Evolutionary conservation across 2,888 invertebrate species (phyloP), one percentile per base, ranked within the genome.

Genomic region (Glaucopsyche alexis): DNA sequence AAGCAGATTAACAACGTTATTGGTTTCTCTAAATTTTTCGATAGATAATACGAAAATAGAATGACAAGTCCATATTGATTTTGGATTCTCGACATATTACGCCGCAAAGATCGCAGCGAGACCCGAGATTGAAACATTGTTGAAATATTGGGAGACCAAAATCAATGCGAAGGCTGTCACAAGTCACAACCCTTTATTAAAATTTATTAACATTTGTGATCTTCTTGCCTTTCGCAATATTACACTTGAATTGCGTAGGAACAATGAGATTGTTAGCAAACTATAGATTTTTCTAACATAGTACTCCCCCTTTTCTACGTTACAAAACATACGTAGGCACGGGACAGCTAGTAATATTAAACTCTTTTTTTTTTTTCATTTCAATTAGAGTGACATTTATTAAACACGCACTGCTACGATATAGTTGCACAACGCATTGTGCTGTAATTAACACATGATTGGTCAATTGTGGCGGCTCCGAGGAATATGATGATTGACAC

Each of bases 401-500:
- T 13, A 38, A 60, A 13, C 60, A 38, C 29, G 19, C 13, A 38
- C 29, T 7, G 60, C 60, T 29, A 13, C 60, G 29, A 42, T 47
- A 47, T 47, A 47, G 47, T 60, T 38, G 60, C 60, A 29, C 29
- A 60, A 60, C 60, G 60, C 29, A 60, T 60, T 60, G 60, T 60
- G 29, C 13, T 7, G 72, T 74, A 73, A 65, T 70, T 74, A 73
- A 75, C 74, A 76, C 73, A 76, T 73, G 74, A 78, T 78, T 76
- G 78, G 77, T 78, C 74, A 78, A 76, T 69, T 74, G 71, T 71
- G 69, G 71, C 67, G 60, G 71, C 76, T 71, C 72, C 76, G 76
- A 77, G 74, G 75, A 76, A 73, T 72, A 65, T 69, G 73, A 73
- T 72, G 74, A 73, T 70, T 71, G 77, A 76, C 72, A 72, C 66